Conservation (phyloP, 1,140 invertebrate species). For the Lethrus apterus region DNA sequence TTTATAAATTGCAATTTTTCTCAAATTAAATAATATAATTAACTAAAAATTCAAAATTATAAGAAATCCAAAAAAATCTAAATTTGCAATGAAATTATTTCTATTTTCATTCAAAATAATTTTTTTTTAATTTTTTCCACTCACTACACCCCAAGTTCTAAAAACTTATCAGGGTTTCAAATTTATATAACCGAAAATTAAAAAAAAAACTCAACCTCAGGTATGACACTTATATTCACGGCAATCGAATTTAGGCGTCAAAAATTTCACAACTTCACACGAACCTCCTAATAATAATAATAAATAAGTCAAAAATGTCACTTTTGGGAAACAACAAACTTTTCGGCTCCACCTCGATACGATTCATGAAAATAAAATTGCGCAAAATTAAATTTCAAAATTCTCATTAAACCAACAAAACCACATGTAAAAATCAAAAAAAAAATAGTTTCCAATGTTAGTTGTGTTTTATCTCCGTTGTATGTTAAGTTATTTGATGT, state of each 20-base stretch:
- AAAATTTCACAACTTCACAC: no score
- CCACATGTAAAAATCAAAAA: conserved; percentile 26
- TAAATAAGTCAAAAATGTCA: conserved; percentile 33
- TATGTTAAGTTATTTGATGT: conserved; percentile 24
- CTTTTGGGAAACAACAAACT: conserved; percentile 39
- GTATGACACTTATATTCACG: conserved; percentile 13
- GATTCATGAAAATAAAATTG: no score
- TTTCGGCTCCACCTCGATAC: conserved; percentile 34
- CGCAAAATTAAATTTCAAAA: conserved; percentile 24
- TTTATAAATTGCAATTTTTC: no score
- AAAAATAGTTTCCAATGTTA: conserved; percentile 33
- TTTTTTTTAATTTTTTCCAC: no score
- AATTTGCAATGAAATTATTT: no score
- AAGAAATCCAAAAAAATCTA: no score
- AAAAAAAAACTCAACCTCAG: conserved; percentile 7
- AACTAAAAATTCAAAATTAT: no score
- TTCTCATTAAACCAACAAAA: conserved; percentile 26
- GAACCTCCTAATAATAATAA: no score
- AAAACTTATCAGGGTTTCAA: conserved; percentile 5
- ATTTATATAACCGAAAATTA: conserved; percentile 13
- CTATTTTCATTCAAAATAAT: no score
- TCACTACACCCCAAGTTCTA: conserved; percentile 14
- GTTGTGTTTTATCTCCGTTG: conserved; percentile 19
- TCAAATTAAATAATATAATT: no score
- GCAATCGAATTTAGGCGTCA: conserved; percentile 6